phyloP scores from a whole-genome alignment of 2,797 vertebrate species.

The Catostomus latipinnis region DNA sequence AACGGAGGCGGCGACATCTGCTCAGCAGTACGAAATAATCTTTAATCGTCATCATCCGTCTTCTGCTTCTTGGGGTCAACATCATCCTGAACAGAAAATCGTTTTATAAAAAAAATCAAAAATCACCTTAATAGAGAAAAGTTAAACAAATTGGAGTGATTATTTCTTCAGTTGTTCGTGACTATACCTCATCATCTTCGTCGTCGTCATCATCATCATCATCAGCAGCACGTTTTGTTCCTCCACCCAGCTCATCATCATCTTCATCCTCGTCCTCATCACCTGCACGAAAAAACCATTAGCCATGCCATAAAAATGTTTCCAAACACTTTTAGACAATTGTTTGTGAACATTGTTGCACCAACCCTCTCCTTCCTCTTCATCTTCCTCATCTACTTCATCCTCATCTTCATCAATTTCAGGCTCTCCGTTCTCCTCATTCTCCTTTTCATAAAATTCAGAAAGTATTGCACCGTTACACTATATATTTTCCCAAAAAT shows the following conservation, averaged over 20 bases:
- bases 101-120: not conserved
- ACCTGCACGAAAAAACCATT: slow-evolving; percentile 56
- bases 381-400: slow-evolving; percentile 93
- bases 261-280: slow-evolving; percentile 90
- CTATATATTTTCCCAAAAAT: too few species aligned
- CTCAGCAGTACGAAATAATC: slow-evolving; percentile 73
- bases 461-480: too few species aligned
- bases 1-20: slow-evolving; percentile 75
- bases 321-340: not conserved
- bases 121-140: not conserved
- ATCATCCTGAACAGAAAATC: slow-evolving; percentile 79
- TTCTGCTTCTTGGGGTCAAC: slow-evolving; percentile 96
- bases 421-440: slow-evolving; percentile 94
- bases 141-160: too few species aligned
- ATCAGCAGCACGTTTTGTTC: slow-evolving; percentile 90
- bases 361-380: slow-evolving; percentile 91
- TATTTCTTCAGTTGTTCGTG: too few species aligned
- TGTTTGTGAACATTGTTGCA: slow-evolving; percentile 2
- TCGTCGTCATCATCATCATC: slow-evolving; percentile 84
- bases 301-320: not conserved
- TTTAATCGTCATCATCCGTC: slow-evolving; percentile 87
- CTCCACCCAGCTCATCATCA: slow-evolving; percentile 86
- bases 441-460: slow-evolving; percentile 76
- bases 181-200: slow-evolving; percentile 75
- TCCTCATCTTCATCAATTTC: slow-evolving; percentile 94